A percentile compares a stretch with the other conserved stretches of the same genome.
Evolutionary conservation across 2,888 invertebrate species (phyloP).

Genomic region (Caenorhabditis afra): DNA sequence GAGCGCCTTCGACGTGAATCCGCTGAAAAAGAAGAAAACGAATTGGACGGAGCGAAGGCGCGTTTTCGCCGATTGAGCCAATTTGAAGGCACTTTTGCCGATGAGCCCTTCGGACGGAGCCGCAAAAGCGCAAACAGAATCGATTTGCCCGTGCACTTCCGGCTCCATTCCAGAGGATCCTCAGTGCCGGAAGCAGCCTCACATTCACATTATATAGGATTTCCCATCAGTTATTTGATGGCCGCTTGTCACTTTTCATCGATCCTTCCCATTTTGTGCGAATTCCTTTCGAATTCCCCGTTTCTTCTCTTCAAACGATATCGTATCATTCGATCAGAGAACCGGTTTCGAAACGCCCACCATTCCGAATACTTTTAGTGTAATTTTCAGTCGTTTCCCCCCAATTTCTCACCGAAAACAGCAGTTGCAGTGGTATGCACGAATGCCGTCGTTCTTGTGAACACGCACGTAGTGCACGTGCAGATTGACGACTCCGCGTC

Average conservation of each 20-base stretch:
- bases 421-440: slow-evolving; percentile 15
- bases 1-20: slow-evolving; percentile 29
- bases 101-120: slow-evolving; percentile 30
- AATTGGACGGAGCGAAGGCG: background rate
- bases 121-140: slow-evolving; percentile 7
- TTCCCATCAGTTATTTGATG: no score
- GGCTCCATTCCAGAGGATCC: background rate
- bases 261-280: background rate
- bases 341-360: slow-evolving; percentile 4
- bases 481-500: slow-evolving; percentile 38
- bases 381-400: slow-evolving; percentile 6
- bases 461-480: slow-evolving; percentile 38
- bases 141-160: background rate
- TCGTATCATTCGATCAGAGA: slow-evolving; percentile 21
- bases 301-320: background rate
- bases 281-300: background rate
- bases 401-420: slow-evolving; percentile 26
- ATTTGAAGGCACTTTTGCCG: slow-evolving; percentile 34
- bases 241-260: background rate
- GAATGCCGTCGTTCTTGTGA: slow-evolving; percentile 45
- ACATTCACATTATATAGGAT: no score
- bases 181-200: background rate
- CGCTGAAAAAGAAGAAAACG: slow-evolving; percentile 29
- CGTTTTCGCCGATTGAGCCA: slow-evolving; percentile 32
- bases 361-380: background rate